A percentile compares a stretch with the other conserved stretches of the same genome.
These are phyloP conservation scores for Cryptophagus acutangulus DNA, from an alignment of 2,888 invertebrate species.

Conservation along the genomic window DNA sequence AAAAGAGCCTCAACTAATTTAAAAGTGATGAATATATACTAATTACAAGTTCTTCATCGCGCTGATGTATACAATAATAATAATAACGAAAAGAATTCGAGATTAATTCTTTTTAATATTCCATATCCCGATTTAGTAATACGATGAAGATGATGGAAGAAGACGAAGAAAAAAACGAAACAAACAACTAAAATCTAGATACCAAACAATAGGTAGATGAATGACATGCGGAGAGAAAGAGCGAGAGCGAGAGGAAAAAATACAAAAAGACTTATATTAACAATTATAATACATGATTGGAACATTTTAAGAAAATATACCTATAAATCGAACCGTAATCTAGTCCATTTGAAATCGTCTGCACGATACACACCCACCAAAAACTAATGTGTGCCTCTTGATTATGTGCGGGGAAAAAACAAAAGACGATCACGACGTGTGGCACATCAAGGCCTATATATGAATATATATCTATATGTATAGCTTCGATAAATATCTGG, in stretches of 20 bases:
- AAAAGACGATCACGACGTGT: conserved; percentile 29
- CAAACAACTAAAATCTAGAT: conserved; percentile 21
- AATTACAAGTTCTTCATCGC: conserved; percentile 5
- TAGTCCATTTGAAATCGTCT: conserved; percentile 17
- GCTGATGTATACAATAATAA: neutral
- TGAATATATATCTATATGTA: conserved; percentile 37
- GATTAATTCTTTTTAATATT: conserved; percentile 9
- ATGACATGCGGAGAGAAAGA: conserved; percentile 31
- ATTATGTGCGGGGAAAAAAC: no score
- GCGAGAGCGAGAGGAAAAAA: no score
- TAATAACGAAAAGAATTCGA: conserved; percentile 9
- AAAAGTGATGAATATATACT: conserved; percentile 8
- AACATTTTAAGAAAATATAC: conserved; percentile 41
- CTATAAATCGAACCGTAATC: conserved; percentile 35
- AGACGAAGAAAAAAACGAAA: conserved; percentile 4
- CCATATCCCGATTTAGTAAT: conserved; percentile 8
- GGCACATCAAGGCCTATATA: no score
- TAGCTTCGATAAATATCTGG: conserved; percentile 45
- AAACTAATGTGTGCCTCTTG: conserved; percentile 19
- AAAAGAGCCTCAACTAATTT: no score
- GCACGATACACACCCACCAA: conserved; percentile 18
- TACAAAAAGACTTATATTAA: conserved; percentile 36
- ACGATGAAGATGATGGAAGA: conserved; percentile 4
- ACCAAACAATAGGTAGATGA: conserved; percentile 31
- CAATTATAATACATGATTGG: conserved; percentile 44